Evolutionary conservation across 2,888 invertebrate genomes (phyloP).

Genomic region (Himalopsyche tibetana): DNA sequence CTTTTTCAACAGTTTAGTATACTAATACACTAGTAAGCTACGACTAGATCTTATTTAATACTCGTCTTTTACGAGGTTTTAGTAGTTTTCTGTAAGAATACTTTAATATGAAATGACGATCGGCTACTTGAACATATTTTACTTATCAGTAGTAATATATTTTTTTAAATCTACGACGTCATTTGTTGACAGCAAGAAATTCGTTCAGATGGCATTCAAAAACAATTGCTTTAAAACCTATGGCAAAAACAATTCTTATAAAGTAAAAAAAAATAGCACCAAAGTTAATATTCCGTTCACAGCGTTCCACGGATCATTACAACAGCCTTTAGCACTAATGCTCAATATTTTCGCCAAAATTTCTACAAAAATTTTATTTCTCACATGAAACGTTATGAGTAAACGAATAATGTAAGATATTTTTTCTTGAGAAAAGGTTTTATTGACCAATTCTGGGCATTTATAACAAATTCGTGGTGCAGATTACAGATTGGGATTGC

Average conservation of each 20-base stretch:
- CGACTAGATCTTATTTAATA: too few relatives aligned
- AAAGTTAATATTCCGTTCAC: slow-evolving; percentile 16
- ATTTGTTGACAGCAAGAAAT: too few relatives aligned
- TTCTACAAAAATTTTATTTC: neutral
- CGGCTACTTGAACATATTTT: too few relatives aligned
- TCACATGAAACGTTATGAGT: neutral
- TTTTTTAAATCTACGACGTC: too few relatives aligned
- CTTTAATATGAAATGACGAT: too few relatives aligned
- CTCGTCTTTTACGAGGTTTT: too few relatives aligned
- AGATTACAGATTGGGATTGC: neutral
- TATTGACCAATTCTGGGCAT: neutral
- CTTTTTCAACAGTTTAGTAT: too few relatives aligned
- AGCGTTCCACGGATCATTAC: slow-evolving; percentile 2
- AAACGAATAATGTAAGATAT: neutral
- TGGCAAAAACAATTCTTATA: neutral
- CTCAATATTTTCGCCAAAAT: neutral
- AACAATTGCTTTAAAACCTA: neutral
- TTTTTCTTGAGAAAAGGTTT: neutral
- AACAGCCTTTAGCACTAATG: neutral
- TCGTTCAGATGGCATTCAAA: neutral
- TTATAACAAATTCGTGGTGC: neutral
- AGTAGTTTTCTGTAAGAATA: too few relatives aligned
- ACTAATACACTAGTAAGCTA: too few relatives aligned
- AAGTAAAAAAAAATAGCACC: neutral
- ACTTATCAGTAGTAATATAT: too few relatives aligned